Conservation (phyloP, 2,113 vertebrate species). For the Atractosteus spatula region DNA sequence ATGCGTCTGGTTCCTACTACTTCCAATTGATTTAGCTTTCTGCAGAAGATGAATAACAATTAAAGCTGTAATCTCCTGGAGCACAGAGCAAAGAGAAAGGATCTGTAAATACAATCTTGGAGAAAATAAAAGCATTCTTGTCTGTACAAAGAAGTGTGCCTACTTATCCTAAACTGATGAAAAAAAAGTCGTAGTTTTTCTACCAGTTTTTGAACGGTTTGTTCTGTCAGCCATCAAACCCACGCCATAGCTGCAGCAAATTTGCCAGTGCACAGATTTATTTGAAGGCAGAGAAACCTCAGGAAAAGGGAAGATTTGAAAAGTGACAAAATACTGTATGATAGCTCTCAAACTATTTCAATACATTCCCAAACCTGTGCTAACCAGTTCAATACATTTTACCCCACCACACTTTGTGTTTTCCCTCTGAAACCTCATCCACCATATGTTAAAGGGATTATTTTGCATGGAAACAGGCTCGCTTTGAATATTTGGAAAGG, state of each 20-base stretch:
- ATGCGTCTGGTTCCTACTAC: slow-evolving; percentile 1
- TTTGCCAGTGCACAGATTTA: no score
- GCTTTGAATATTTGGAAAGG: slow-evolving; percentile 15
- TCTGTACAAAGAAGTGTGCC: no score
- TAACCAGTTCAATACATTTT: slow-evolving; percentile 7
- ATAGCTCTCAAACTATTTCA: neutral
- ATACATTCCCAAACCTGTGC: slow-evolving; percentile 1
- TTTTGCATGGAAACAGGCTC: slow-evolving; percentile 19
- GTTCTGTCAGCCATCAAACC: no score
- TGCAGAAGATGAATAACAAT: neutral
- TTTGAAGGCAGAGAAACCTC: no score
- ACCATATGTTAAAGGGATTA: slow-evolving; percentile 18
- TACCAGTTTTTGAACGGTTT: no score
- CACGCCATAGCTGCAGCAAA: no score
- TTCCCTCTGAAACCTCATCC: slow-evolving; percentile 16
- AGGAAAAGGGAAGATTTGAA: neutral
- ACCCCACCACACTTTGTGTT: neutral
- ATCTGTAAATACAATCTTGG: neutral
- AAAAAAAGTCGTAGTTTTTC: no score
- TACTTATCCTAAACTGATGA: no score
- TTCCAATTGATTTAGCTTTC: neutral
- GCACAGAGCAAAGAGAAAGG: neutral
- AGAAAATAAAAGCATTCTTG: neutral
- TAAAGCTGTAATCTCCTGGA: slow-evolving; percentile 4
- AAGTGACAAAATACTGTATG: neutral